Conservation (phyloP, 2,797 vertebrate species). For the Oreortyx pictus region DNA sequence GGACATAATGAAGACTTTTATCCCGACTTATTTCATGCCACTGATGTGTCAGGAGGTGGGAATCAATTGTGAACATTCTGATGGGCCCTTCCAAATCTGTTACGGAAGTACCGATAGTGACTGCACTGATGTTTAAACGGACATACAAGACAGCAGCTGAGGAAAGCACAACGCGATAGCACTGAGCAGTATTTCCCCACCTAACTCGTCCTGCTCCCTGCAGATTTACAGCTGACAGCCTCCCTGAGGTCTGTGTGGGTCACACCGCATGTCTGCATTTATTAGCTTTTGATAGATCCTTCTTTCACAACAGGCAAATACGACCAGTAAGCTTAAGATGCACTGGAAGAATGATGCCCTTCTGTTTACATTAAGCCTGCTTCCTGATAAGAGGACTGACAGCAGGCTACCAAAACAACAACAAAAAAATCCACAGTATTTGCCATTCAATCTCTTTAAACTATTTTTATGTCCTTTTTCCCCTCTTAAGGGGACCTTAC, state of each 20-base stretch:
- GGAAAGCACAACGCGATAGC: accelerated
- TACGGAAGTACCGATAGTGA: background rate
- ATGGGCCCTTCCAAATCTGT: background rate
- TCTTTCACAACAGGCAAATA: background rate
- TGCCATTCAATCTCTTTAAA: too few species aligned
- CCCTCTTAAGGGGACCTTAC: too few species aligned
- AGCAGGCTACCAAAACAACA: too few species aligned
- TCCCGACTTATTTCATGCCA: background rate
- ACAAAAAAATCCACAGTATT: too few species aligned
- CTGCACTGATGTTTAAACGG: too few species aligned
- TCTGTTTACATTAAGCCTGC: too few species aligned
- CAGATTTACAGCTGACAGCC: background rate
- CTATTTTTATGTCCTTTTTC: too few species aligned
- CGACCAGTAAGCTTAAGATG: background rate
- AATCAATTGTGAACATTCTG: background rate
- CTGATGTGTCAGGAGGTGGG: background rate
- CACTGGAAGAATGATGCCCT: background rate
- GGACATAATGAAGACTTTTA: background rate
- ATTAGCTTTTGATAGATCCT: background rate
- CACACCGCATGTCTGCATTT: background rate
- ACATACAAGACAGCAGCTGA: background rate
- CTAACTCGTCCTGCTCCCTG: background rate
- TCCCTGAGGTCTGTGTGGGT: background rate
- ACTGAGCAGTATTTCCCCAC: background rate
- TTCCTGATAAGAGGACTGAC: too few species aligned